Conservation (phyloP, 2,888 invertebrate genomes). For the Napeogenes sylphis region DNA sequence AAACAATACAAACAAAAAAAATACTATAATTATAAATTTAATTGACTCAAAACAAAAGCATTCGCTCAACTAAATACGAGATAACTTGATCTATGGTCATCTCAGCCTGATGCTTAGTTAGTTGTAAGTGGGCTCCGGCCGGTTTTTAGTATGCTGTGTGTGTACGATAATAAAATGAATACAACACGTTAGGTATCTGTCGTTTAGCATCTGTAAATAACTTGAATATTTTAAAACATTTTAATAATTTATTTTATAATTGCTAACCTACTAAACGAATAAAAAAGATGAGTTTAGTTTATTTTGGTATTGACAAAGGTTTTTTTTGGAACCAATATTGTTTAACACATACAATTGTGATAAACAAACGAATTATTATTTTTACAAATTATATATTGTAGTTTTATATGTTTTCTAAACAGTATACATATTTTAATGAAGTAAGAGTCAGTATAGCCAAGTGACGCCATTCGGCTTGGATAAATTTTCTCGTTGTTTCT, state of each 20-base stretch:
- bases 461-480: constrained; percentile 53
- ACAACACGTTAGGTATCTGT: constrained; percentile 25
- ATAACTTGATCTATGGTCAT: constrained; percentile 48
- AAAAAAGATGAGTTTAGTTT: too few relatives aligned
- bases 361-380: too few relatives aligned
- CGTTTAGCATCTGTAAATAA: constrained; percentile 14
- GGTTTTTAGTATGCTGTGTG: constrained; percentile 46
- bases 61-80: constrained; percentile 2
- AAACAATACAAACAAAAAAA: too few relatives aligned
- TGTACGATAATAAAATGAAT: constrained; percentile 28
- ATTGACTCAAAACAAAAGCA: too few relatives aligned
- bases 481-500: constrained; percentile 72
- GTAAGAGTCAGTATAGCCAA: not conserved
- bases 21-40: not conserved
- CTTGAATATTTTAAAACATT: not conserved
- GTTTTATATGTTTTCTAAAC: too few relatives aligned
- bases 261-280: not conserved
- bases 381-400: too few relatives aligned
- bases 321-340: too few relatives aligned
- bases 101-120: constrained; percentile 52
- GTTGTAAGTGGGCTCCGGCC: constrained; percentile 52
- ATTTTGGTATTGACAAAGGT: not conserved
- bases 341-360: not conserved
- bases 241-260: not conserved
- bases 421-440: not conserved